Conservation (phyloP, 2,113 vertebrate genomes). For the Bagarius yarrelli region DNA sequence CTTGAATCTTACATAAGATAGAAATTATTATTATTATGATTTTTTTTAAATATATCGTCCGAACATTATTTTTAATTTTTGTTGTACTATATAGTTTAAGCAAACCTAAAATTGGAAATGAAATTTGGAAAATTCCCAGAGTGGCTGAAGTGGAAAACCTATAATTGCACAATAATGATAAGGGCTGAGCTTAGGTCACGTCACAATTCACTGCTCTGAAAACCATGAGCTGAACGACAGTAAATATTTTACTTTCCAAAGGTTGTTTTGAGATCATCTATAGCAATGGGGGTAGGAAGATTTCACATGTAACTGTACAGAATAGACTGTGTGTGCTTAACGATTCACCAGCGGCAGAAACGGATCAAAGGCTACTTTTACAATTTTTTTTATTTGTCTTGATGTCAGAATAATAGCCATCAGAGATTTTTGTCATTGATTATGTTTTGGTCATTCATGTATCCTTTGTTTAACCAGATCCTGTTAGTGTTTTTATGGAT, state of each 20-base stretch:
- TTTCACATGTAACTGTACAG: not conserved
- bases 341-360: too few species aligned
- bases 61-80: not conserved
- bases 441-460: not conserved
- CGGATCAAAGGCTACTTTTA: too few species aligned
- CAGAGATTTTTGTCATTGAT: not conserved
- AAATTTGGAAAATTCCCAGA: not conserved
- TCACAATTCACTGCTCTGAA: not conserved
- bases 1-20: too few species aligned
- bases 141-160: not conserved
- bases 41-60: not conserved
- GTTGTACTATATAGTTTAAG: not conserved
- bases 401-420: not conserved
- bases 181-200: not conserved
- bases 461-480: slow-evolving; percentile 9
- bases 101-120: not conserved
- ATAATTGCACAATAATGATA: slow-evolving; percentile 17
- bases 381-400: too few species aligned
- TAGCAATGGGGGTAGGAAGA: slow-evolving; percentile 3
- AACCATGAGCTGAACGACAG: not conserved
- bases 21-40: too few species aligned
- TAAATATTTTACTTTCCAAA: not conserved
- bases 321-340: not conserved
- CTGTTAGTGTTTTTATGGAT: slow-evolving; percentile 20
- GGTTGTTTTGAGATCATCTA: not conserved